These are phyloP conservation scores for Eupithecia dodoneata DNA, from an alignment of 2,888 invertebrate genomes.

Conservation along the genomic window DNA sequence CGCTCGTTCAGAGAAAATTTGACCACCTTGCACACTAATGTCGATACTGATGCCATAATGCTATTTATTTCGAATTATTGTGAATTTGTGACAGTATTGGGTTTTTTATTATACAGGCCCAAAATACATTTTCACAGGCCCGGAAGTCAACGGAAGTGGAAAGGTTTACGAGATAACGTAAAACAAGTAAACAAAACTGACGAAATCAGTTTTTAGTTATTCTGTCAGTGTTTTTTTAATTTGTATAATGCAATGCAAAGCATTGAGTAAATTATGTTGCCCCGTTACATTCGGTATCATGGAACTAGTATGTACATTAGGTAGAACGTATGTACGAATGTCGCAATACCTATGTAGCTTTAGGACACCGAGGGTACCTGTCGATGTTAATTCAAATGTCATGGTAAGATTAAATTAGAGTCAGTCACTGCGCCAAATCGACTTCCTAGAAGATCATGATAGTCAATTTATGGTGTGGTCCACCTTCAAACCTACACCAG, in stretches of 20 bases:
- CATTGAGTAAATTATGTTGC: neutral
- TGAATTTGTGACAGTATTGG: neutral
- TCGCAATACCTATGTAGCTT: neutral
- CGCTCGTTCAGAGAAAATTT: too few species aligned
- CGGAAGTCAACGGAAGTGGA: neutral
- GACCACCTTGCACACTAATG: neutral
- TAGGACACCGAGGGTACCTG: neutral
- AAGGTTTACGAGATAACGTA: neutral
- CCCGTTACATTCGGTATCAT: neutral
- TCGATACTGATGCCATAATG: neutral
- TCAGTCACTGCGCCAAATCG: neutral
- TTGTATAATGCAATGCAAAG: neutral
- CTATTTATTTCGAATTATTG: neutral
- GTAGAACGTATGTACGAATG: too few species aligned
- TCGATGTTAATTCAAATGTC: neutral
- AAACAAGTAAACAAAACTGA: neutral
- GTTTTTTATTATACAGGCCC: neutral
- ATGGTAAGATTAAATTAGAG: neutral
- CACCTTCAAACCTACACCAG: slow-evolving; percentile 6
- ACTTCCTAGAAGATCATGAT: neutral
- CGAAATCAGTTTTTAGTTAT: neutral
- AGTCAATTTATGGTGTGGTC: neutral
- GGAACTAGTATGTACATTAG: too few species aligned
- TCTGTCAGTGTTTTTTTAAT: neutral
- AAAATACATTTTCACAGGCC: too few species aligned